phyloP scores from a whole-genome alignment of 2,113 vertebrate genomes.

The Aspidoscelis tigris region DNA sequence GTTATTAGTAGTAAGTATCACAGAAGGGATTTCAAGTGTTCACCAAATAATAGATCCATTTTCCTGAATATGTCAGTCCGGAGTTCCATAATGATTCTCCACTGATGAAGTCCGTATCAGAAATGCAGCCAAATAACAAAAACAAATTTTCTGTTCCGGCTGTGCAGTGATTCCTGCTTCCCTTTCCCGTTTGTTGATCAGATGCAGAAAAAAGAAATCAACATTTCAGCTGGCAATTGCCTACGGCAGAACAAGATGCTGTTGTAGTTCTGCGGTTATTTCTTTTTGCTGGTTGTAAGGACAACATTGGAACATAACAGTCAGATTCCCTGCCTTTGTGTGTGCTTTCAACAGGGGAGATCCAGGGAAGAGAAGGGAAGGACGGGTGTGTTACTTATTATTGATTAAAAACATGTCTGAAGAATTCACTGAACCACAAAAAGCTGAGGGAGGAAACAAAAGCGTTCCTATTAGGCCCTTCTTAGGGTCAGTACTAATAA shows the following conservation, averaged over 20 bases:
- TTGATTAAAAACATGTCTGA: background rate
- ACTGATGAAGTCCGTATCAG: constrained; percentile 31
- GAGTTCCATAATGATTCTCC: constrained; percentile 21
- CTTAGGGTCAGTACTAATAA: background rate
- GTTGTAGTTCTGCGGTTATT: constrained; percentile 19
- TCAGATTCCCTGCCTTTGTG: background rate
- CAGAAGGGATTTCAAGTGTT: constrained; percentile 19
- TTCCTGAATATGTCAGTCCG: constrained; percentile 24
- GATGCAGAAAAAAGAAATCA: constrained; percentile 34
- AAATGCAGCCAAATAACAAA: constrained; percentile 33
- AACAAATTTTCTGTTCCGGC: constrained; percentile 18
- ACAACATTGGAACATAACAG: constrained; percentile 11
- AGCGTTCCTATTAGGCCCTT: background rate
- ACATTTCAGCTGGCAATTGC: constrained; percentile 21
- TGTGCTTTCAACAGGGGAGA: background rate
- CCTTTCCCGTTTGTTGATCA: constrained; percentile 30
- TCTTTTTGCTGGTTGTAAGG: constrained; percentile 20
- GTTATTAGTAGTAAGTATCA: constrained; percentile 17
- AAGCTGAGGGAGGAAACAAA: background rate
- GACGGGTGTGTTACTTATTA: background rate
- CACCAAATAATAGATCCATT: constrained; percentile 24
- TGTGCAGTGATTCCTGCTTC: constrained; percentile 38
- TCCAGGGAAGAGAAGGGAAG: background rate
- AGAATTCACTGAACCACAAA: background rate
- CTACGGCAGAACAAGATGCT: constrained; percentile 10